Base-by-base conservation (phyloP, 2,888 invertebrate species). In the Chrysomela aeneicollis region DNA sequence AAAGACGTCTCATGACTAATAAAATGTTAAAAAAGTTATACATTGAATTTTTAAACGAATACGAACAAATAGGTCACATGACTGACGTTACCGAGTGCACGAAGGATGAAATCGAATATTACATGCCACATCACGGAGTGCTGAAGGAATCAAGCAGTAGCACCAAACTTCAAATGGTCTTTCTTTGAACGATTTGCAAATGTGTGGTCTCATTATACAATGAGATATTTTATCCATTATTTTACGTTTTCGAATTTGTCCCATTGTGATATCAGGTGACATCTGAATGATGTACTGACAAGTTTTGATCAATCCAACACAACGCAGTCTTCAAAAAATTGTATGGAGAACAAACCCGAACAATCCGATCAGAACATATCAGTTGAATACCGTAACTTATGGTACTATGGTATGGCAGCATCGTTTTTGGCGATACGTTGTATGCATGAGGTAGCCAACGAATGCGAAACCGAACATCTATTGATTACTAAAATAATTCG, bases 81-180 rank as follows among this genome's bases (percentile, higher is more conserved):
- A 35, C 32, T 9, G 10, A 10, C 5, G 32, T 35, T 6, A 10
- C 10, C 2, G 32, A 35, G 32, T 35, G 2, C 1, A 51, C 12
- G 51, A 35, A 22, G 32, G 57, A 19, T 51, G 55, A 42, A 57
- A 42, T 18, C 42, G 42, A 9, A 26, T 67, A 61, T 51, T 66
- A 54, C 51, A 19, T 71, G 5, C 64, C 70, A 15, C 66, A 72
- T 35, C 72, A 72, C 42, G 51, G 60, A 6, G 69, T 71, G 18
- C 9, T 69, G 3, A 64, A 68, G 8, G 63, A 68, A 15, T 59
- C 57, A 4, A 66, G 66, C 46, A 42, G 26, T 17, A 70, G 68
- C 9, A 69, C 66, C 1, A 66, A 69, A 63, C 30, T 72, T 10
- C 42, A 69, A 51, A 66, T 66, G 17, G 49, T 58, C 8, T 51